Base-by-base conservation (phyloP, 2,888 invertebrate genomes). In the Aporophyla lueneburgensis region DNA sequence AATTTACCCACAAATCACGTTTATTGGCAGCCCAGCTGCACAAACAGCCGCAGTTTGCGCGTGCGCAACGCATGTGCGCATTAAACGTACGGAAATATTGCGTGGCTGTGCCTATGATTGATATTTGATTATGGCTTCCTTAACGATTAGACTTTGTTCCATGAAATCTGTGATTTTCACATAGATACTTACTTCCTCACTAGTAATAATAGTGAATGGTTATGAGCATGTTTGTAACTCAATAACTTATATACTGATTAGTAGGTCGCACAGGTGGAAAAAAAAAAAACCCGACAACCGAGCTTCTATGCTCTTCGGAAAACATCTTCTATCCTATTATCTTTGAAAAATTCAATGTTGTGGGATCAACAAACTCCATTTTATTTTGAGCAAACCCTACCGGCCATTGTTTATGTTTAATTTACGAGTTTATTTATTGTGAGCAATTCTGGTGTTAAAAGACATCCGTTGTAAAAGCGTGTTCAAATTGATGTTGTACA, bases 1-100 rank as follows among this genome's bases (percentile, higher is more conserved):
- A 76, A 84, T 74, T 85, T 73, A 63, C 74, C 33, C 66, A 84
- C 76, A 84, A 83, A 81, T 81, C 86, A 76, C 54, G 61, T 81
- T 84, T 77, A 84, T 68, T 43, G 65, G 62, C 61, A 74, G 61
- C 49, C n/a, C 86, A 81, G 84, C 81, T 78, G 81, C 72, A 74
- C 67, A 86, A 76, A 80, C 67, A 79, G 53, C 49, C 56, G 56
- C 61, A 59, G 10, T 27, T 24, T 59, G 74, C 62, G 49, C 43
- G 9, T 16, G 58, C 81, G 46, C 62, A 61, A 6, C 33, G 14
- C 27, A 24, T 67, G 40, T 62, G 33, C 27, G 56, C 54, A 40
- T 49, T 54, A 67, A 56, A 46, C 43, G 21, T 81, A 33, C n/a
- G 33, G 21, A 33, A 51, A 65, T 61, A 27, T 66, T 72, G 54